Percentiles rank a stretch among this genome's conserved stretches.
Evolutionary conservation across 37 sponge, comb jelly and placozoan species (phyloP).

Genomic region (Chondrosia reniformis): DNA sequence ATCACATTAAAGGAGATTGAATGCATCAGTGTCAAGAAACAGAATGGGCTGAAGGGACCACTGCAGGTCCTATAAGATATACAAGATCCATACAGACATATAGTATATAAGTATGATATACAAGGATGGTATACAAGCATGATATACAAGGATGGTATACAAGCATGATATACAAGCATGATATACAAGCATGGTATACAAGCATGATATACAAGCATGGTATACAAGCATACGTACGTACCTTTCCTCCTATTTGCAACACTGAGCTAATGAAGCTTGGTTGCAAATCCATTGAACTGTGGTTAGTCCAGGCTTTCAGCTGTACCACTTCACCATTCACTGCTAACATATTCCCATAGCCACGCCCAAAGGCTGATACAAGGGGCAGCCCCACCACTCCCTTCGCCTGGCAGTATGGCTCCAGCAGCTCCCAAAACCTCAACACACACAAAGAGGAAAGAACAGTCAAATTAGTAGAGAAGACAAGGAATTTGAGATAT

Average conservation of each 20-base stretch:
- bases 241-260: slow-evolving; percentile 29
- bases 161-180: neutral
- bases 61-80: neutral
- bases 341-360: slow-evolving; percentile 47
- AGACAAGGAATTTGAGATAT: no score
- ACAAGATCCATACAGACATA: neutral
- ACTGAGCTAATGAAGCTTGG: slow-evolving; percentile 54
- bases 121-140: neutral
- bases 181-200: neutral
- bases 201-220: neutral
- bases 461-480: neutral
- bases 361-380: slow-evolving; percentile 67
- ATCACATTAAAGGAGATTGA: no score
- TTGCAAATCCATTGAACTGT: slow-evolving; percentile 76
- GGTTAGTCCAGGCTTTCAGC: slow-evolving; percentile 57
- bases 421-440: slow-evolving; percentile 73
- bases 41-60: slow-evolving; percentile 1
- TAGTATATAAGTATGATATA: neutral
- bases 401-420: slow-evolving; percentile 12
- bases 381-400: slow-evolving; percentile 38
- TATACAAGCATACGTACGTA: neutral
- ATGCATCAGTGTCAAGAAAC: neutral
- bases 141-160: neutral
- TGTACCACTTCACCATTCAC: slow-evolving; percentile 69
- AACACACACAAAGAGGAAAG: neutral